phyloP scores from a whole-genome alignment of 2,113 vertebrate genomes.

The Talpa occidentalis region DNA sequence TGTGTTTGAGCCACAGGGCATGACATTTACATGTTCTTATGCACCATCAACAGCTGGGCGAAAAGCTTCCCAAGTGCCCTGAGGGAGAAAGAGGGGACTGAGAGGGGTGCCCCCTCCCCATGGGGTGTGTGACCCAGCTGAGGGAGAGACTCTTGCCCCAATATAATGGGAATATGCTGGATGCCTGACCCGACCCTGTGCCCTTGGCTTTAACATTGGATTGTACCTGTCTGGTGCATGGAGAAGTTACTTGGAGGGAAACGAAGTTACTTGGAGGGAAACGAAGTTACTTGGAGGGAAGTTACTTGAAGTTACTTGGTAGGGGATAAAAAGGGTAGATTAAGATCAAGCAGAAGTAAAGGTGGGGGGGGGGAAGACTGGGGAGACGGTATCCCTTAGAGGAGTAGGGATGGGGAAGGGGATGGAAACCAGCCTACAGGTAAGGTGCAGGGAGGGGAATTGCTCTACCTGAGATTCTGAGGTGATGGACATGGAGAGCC shows the following conservation, averaged over 20 bases:
- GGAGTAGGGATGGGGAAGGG: not conserved
- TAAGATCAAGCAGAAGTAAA: not conserved
- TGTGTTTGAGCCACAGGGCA: not conserved
- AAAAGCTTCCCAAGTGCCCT: not conserved
- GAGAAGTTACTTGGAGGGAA: not conserved
- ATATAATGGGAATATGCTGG: not conserved
- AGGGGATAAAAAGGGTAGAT: too few species aligned
- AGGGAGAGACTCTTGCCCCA: not conserved
- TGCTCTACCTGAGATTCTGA: not conserved
- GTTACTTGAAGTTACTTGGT: too few species aligned
- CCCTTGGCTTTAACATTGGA: not conserved
- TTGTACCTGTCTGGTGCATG: not conserved
- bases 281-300: not conserved
- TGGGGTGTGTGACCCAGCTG: not conserved
- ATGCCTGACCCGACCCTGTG: not conserved
- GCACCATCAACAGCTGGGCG: not conserved
- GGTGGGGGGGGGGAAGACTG: not conserved
- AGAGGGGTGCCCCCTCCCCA: not conserved
- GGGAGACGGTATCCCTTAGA: rapidly evolving
- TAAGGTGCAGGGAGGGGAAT: not conserved
- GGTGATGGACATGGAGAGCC: not conserved
- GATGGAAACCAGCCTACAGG: not conserved
- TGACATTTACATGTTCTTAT: not conserved
- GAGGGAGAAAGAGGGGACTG: not conserved
- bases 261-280: not conserved